Conservation (phyloP, 2,797 vertebrate species). For the Phataginus tetradactyla region DNA sequence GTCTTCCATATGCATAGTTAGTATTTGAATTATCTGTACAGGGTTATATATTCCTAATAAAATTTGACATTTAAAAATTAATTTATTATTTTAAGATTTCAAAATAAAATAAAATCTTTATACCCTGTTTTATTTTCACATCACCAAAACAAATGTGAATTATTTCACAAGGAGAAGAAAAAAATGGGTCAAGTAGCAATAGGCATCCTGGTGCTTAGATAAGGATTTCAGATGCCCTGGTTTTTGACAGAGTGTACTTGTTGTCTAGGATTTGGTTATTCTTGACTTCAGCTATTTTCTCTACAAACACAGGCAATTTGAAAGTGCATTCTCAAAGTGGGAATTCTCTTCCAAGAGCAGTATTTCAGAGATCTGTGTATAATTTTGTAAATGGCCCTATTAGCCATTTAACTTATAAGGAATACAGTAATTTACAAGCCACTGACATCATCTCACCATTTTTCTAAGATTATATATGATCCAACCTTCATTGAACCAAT, state of each 20-base stretch:
- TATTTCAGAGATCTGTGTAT: constrained; percentile 28
- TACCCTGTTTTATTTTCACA: constrained; percentile 51
- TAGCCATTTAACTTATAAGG: constrained; percentile 10
- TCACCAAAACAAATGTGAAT: constrained; percentile 64
- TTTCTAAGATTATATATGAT: constrained; percentile 39
- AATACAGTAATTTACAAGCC: background rate
- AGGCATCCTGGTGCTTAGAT: constrained; percentile 46
- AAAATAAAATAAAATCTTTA: constrained; percentile 63
- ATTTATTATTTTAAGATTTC: constrained; percentile 65
- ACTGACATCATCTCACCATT: background rate
- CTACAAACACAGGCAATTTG: background rate
- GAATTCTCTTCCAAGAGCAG: constrained; percentile 47
- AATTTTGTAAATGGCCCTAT: constrained; percentile 12
- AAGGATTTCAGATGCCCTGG: constrained; percentile 57
- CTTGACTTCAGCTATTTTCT: constrained; percentile 61
- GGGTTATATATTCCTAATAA: constrained; percentile 54
- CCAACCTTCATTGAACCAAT: background rate
- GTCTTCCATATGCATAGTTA: background rate
- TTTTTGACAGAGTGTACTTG: constrained; percentile 56
- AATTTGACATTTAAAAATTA: constrained; percentile 65
- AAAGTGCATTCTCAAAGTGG: background rate
- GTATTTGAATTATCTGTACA: constrained; percentile 36
- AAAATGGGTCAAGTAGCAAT: constrained; percentile 66
- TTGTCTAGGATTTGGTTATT: constrained; percentile 57
- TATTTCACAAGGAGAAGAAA: constrained; percentile 40